phyloP scores from a whole-genome alignment of 2,888 invertebrate species.

The Gortyna flavago region DNA sequence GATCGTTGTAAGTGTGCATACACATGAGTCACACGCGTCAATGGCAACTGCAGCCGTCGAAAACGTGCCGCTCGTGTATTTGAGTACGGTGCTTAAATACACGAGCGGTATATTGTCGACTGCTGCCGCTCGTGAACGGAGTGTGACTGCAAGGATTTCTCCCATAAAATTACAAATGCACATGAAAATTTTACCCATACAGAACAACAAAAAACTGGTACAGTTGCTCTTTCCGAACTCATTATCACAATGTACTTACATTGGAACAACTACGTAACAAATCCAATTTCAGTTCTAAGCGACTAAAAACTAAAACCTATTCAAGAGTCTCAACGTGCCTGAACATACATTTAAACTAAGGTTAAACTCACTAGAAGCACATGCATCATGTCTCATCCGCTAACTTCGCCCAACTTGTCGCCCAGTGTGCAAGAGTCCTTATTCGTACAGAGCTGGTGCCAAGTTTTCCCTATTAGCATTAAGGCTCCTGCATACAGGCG shows the following conservation, averaged over 20 bases:
- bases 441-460: constrained; percentile 63
- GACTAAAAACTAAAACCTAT: background rate
- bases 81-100: no score
- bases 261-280: background rate
- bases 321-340: constrained; percentile 7
- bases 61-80: no score
- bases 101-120: no score
- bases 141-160: background rate
- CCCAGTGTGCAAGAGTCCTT: constrained; percentile 56
- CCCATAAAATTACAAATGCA: background rate
- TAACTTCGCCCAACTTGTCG: constrained; percentile 65
- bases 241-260: background rate
- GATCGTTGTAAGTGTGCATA: no score
- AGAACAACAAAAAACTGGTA: background rate
- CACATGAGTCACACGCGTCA: no score
- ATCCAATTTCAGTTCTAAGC: background rate
- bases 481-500: no score
- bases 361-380: constrained; percentile 36
- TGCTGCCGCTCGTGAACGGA: no score
- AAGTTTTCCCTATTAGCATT: constrained; percentile 78
- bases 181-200: no score
- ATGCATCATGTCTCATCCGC: constrained; percentile 42
- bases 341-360: constrained; percentile 29
- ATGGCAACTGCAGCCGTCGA: no score
- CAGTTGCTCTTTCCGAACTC: background rate